A percentile compares a stretch with the other conserved stretches of the same genome.
phyloP scores from a whole-genome alignment of 1,140 invertebrate genomes.

The Planococcus citri region DNA sequence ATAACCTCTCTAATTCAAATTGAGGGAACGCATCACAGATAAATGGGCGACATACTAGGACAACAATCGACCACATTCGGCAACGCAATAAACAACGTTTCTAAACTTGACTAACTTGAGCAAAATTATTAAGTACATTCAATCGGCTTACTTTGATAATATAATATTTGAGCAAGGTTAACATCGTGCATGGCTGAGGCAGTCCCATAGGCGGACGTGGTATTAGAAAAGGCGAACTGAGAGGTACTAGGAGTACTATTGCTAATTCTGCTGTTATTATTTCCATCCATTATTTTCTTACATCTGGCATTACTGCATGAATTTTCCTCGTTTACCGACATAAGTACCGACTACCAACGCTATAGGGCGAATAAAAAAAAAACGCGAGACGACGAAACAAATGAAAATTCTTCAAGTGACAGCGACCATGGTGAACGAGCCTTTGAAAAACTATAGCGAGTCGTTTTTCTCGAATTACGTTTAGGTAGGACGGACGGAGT shows the following conservation, averaged over 20 bases:
- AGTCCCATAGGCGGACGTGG: neutral
- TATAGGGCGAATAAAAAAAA: too few species aligned
- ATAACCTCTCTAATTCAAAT: too few species aligned
- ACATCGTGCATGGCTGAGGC: neutral
- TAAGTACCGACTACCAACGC: neutral
- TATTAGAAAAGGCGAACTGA: neutral
- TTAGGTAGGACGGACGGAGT: too few species aligned
- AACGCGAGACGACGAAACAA: neutral
- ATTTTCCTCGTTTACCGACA: constrained; percentile 6
- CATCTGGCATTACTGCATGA: neutral
- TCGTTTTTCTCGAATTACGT: too few species aligned
- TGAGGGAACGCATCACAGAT: too few species aligned
- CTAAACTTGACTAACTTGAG: too few species aligned
- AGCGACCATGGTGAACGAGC: neutral
- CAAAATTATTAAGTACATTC: too few species aligned
- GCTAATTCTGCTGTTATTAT: neutral
- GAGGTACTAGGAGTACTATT: neutral
- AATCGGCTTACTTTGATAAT: constrained; percentile 9
- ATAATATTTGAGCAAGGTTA: neutral
- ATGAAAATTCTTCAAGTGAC: too few species aligned
- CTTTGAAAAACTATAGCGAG: too few species aligned
- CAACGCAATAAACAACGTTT: too few species aligned
- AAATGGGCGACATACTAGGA: too few species aligned
- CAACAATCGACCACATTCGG: too few species aligned
- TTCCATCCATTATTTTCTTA: neutral